phyloP scores from a whole-genome alignment of 2,113 vertebrate genomes.

The Vidua chalybeata region DNA sequence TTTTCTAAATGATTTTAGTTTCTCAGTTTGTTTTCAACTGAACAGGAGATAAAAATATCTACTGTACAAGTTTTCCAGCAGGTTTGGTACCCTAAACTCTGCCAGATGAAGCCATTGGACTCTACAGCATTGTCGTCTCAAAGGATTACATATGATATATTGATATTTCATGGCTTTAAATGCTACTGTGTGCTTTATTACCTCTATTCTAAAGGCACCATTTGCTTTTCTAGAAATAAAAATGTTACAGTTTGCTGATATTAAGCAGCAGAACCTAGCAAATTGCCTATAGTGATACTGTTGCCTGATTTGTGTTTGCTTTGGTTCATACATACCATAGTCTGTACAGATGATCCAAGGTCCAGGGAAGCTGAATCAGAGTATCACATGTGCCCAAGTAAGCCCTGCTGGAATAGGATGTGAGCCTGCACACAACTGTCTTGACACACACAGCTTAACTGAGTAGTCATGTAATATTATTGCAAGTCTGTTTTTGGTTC shows the following conservation, averaged over 20 bases:
- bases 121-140: background rate
- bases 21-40: background rate
- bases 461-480: background rate
- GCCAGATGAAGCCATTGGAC: background rate
- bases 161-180: background rate
- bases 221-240: background rate
- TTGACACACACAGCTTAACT: background rate
- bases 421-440: background rate
- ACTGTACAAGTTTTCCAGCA: background rate
- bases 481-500: background rate
- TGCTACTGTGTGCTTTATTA: background rate
- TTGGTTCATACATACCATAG: background rate
- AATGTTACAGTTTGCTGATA: background rate
- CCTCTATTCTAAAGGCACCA: background rate
- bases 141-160: background rate
- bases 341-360: background rate
- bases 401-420: background rate
- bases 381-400: background rate
- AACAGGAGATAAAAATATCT: background rate
- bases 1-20: background rate
- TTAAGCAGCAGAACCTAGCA: background rate
- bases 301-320: background rate
- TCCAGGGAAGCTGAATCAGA: background rate
- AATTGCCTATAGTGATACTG: background rate
- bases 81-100: background rate